phyloP scores from a whole-genome alignment of 1,140 invertebrate genomes.

The Solenopsis fugax region DNA sequence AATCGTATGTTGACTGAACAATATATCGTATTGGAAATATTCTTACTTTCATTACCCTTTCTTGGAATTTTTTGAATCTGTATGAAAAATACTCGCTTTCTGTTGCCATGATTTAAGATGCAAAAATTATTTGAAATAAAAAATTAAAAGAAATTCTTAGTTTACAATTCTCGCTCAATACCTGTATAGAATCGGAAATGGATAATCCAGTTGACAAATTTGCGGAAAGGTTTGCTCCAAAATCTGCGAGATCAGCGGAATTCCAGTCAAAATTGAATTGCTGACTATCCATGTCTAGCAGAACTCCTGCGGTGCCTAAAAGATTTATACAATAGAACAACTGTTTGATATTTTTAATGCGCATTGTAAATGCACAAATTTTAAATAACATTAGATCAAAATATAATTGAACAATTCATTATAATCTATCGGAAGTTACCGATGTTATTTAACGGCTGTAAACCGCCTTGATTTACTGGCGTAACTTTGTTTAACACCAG shows the following conservation, averaged over 20 bases:
- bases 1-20: background rate
- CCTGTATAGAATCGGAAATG: constrained; percentile 72
- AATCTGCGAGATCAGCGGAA: constrained; percentile 72
- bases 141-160: no score
- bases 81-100: no score
- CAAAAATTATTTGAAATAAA: no score
- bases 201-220: constrained; percentile 77
- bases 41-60: no score
- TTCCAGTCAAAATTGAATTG: constrained; percentile 75
- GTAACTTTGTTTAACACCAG: constrained; percentile 67
- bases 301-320: constrained; percentile 45
- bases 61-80: no score
- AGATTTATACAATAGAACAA: constrained; percentile 11
- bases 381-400: background rate
- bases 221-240: constrained; percentile 72
- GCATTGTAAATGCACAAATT: background rate
- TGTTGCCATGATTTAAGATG: no score
- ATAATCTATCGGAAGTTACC: constrained; percentile 44
- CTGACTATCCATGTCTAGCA: constrained; percentile 77
- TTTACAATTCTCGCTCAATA: background rate
- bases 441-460: constrained; percentile 57
- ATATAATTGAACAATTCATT: background rate
- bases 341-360: background rate
- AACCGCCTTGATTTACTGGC: constrained; percentile 55
- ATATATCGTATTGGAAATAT: no score